Evolutionary conservation across 1,140 invertebrate genomes (phyloP).

Genomic region (Drosophila nigrodunni): DNA sequence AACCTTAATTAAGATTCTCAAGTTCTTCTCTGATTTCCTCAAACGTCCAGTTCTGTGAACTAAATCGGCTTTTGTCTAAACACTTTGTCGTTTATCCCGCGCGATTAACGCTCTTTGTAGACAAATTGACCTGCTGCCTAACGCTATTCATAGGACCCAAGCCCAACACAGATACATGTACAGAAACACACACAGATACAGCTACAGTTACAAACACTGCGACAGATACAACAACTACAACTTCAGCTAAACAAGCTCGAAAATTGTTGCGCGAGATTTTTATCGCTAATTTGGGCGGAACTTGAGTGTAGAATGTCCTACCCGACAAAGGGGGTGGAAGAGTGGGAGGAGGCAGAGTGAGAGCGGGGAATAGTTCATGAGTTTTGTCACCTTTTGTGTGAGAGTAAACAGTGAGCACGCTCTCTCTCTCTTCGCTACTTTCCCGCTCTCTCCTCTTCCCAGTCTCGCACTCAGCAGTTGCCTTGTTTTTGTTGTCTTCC

Average conservation of each 20-base stretch:
- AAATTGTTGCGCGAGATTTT: slow-evolving; percentile 65
- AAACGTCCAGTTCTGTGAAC: background rate
- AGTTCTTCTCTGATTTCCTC: background rate
- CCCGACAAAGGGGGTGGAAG: background rate
- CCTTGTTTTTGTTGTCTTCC: slow-evolving; percentile 19
- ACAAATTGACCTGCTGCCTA: background rate
- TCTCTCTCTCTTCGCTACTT: background rate
- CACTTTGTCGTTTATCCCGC: slow-evolving; percentile 1
- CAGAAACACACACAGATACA: background rate
- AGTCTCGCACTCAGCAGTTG: background rate
- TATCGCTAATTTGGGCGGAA: slow-evolving; percentile 55
- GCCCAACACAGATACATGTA: background rate
- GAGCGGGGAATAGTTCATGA: slow-evolving; percentile 33
- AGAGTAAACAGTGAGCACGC: slow-evolving; percentile 29
- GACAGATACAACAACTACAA: background rate
- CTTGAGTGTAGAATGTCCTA: background rate
- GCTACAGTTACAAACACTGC: slow-evolving; percentile 9
- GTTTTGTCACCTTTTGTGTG: slow-evolving; percentile 58
- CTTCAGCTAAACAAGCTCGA: slow-evolving; percentile 48
- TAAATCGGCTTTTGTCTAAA: background rate
- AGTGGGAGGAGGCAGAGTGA: background rate
- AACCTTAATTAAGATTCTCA: background rate
- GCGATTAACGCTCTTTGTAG: background rate
- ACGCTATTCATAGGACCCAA: background rate
- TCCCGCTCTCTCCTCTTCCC: background rate